Conservation (phyloP, 2,797 vertebrate species). For the Eidolon dupreanum region DNA sequence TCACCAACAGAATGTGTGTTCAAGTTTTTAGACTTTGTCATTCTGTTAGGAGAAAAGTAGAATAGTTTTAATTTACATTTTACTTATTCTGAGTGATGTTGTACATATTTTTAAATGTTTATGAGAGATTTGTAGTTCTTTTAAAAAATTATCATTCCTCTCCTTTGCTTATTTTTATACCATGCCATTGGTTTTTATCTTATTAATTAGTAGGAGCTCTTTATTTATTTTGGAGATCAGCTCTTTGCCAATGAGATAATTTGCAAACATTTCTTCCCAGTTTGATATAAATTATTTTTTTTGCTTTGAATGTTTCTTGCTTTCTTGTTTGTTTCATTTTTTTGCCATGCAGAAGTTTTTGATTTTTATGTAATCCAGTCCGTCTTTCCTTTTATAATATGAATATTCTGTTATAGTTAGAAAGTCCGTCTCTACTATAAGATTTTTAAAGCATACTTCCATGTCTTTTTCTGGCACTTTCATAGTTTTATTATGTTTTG, state of each 20-base stretch:
- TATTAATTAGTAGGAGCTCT: neutral
- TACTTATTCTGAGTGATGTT: neutral
- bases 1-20: neutral
- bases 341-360: neutral
- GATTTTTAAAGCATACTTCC: neutral
- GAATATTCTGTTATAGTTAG: neutral
- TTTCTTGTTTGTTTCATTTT: neutral
- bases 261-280: neutral
- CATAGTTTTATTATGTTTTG: constrained; percentile 1
- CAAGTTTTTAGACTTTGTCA: neutral
- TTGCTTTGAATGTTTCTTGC: neutral
- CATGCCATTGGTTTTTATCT: neutral
- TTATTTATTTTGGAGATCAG: neutral
- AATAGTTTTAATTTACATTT: neutral
- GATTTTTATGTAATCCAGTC: neutral
- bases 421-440: neutral
- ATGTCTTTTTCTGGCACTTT: neutral
- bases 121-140: neutral
- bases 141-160: neutral
- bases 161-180: neutral
- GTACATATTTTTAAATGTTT: neutral
- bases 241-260: neutral
- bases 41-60: neutral
- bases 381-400: neutral
- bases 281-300: neutral